Evolutionary conservation across 53 echinoderm and acorn worm genomes (phyloP), one percentile per base, ranked within the genome.

Genomic region (Antedon mediterranea): DNA sequence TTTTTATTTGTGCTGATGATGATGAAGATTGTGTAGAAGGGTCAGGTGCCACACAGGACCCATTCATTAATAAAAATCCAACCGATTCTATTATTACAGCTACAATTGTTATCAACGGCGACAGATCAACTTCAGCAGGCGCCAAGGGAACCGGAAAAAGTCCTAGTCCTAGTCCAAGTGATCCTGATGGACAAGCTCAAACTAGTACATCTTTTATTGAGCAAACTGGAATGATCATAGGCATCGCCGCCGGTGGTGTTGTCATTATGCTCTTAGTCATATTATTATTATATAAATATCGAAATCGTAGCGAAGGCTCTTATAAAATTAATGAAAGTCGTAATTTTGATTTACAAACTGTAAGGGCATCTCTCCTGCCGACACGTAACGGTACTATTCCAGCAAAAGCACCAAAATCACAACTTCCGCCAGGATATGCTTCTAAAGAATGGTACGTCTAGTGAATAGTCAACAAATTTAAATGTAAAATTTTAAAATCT

Each of bases 261-360:
- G 33, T 93, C 28, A 79, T 90, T 29, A 88, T 93, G 29, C 78
- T 93, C 74, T 75, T 90, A 28, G 78, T 93, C 41, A 86, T 93
- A 74, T 78, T 87, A 30, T 81, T 83, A 77, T 79, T 93, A 44
- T 93, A 93, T 79, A 98, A 92, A 75, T 92, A 85, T 86, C 86
- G 92, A 41, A 98, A 98, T 81, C 81, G 92, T 29, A 98, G 92
- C 77, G 98, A 98, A 83, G 98, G 98, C 77, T 98, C 98, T 30
- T 98, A 98, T 75, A 92, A 89, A 76, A 98, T 98, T 74, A 91
- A 98, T 78, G 98, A 98, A 84, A 98, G 98, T 81, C 85, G 98
- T 32, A 98, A 98, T 75, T 98, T 92, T 81, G 90, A 90, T 77
- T 76, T 79, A 43, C 84, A 87, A 73, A 87, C 87, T 0, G 91